phyloP scores from a whole-genome alignment of 2,888 invertebrate species.

The Coecobrya sp. region DNA sequence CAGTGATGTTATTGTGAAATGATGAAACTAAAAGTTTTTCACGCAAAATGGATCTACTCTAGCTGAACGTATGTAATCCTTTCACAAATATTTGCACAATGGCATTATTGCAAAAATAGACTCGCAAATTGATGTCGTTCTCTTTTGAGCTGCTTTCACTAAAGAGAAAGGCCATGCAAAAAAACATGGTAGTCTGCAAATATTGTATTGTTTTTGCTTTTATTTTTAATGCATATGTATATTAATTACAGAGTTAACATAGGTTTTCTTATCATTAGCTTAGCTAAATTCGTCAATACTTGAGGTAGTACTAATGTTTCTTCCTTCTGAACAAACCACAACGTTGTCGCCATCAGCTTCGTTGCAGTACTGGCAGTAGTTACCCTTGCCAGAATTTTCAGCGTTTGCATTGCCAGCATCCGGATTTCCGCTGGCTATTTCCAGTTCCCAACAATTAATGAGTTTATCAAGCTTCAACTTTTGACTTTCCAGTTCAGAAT shows the following conservation, averaged over 20 bases:
- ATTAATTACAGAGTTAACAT: background rate
- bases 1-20: too few relatives aligned
- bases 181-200: background rate
- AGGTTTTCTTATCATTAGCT: background rate
- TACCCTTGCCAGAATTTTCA: background rate
- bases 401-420: background rate
- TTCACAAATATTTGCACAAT: too few relatives aligned
- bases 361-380: background rate
- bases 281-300: constrained; percentile 14
- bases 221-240: background rate
- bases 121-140: too few relatives aligned
- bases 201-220: too few relatives aligned
- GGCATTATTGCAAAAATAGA: too few relatives aligned
- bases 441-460: constrained; percentile 82
- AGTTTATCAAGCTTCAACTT: constrained; percentile 83
- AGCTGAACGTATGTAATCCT: too few relatives aligned
- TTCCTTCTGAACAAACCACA: background rate
- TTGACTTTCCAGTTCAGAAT: constrained; percentile 82
- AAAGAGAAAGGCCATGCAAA: background rate
- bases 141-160: too few relatives aligned
- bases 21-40: too few relatives aligned
- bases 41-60: too few relatives aligned
- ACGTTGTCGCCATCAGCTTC: background rate
- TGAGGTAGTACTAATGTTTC: background rate
- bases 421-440: background rate